These are phyloP conservation scores for Corythoichthys haematopterus DNA, from an alignment of 2,113 vertebrate species.

Conservation along the genomic window DNA sequence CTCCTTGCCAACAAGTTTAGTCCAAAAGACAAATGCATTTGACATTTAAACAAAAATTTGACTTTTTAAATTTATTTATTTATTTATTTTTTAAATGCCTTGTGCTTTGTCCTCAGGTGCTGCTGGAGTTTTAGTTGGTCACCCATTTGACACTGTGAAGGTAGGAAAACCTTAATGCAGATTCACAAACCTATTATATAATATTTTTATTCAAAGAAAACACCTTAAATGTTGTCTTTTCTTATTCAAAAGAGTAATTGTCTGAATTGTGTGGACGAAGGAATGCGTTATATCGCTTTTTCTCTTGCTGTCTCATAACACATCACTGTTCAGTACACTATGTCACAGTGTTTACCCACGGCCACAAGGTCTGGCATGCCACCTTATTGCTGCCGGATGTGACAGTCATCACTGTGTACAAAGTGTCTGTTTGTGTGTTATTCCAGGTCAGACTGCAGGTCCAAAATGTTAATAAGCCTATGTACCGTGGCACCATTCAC, in stretches of 20 bases:
- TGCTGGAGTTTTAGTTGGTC: constrained; percentile 93
- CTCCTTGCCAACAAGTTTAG: no score
- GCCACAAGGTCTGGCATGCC: background rate
- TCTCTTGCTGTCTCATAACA: no score
- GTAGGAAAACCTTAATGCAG: constrained; percentile 64
- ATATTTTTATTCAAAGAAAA: no score
- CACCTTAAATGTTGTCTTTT: no score
- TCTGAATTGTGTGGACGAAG: no score
- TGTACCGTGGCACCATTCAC: constrained; percentile 89
- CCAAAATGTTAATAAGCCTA: constrained; percentile 84
- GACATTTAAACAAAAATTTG: background rate
- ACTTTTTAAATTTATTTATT: background rate
- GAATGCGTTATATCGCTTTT: no score
- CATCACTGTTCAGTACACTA: no score
- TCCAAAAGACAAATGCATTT: background rate
- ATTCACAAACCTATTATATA: background rate
- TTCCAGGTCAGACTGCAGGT: constrained; percentile 93
- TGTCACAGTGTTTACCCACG: no score
- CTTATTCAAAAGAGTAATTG: no score
- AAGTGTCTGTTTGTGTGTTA: constrained; percentile 6
- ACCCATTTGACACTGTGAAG: constrained; percentile 98
- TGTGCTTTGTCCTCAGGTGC: constrained; percentile 75
- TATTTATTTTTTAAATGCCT: background rate
- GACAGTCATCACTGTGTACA: background rate
- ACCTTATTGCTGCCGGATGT: background rate